Evolutionary conservation across 2,888 invertebrate species (phyloP), one percentile per base, ranked within the genome.

Genomic region (Erebia ligea): DNA sequence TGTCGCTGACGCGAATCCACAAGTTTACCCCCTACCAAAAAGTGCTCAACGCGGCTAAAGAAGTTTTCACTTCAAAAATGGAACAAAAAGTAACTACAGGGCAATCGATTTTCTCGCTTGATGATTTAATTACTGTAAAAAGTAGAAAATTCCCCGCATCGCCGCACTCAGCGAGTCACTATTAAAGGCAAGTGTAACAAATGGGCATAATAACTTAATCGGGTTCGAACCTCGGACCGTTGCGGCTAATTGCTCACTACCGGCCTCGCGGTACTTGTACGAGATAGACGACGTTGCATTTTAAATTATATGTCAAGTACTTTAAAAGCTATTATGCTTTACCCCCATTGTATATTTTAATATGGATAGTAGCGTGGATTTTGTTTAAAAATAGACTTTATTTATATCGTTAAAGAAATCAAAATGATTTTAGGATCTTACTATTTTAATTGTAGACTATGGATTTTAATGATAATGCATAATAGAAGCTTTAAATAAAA

Each of bases 111-210:
- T 50, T 2, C 50, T 40, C 40, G 61, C 67, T 57, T 50, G 15
- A 68, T 68, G 59, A 65, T 68, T 73, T 70, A 73, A 73, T 70
- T 70, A 57, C 25, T 70, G 34, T 70, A 70, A 73, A 73, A 73
- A 70, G 70, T 61, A 13, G 19, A 66, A 57, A 65, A 66, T 65
- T 52, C 61, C 57, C 25, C 21, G 25, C 25, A 19, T 15, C 34
- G 64, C 70, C 64, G 50, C 15, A 15, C 61, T 67, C 67, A 15
- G 61, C 57, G n/a, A 48, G 50, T 54, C 25, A n/a, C 68, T 64
- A 61, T 56, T 68, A 57, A 50, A 61, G 67, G 21, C 65, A 40
- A 68, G 65, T 66, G 65, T 68, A 68, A 34, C 71, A 56, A 72
- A 69, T 72, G 72, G 57, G 50, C 70, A 62, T 73, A 70, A 73